Evolutionary conservation across 2,797 vertebrate species (phyloP), one percentile per base, ranked within the genome.

Genomic region (Molossus molossus): DNA sequence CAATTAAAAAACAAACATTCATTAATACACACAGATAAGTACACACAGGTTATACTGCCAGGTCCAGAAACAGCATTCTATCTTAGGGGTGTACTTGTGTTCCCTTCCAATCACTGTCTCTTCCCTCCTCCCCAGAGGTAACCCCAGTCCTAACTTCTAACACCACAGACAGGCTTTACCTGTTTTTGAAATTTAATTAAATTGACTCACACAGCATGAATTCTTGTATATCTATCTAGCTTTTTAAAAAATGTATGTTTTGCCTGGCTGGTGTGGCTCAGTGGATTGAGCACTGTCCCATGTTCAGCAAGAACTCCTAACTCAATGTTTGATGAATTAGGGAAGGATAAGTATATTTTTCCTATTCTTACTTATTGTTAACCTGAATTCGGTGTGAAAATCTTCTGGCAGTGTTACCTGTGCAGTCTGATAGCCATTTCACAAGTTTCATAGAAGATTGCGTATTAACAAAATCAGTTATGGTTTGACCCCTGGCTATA

Each of bases 361-460:
- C 75, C 79, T 48, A 53, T 65, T 86, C 40, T 82, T 72, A 33
- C 37, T 67, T 64, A 90, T 58, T 87, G 50, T 67, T 83, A 69
- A 83, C 33, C 48, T 94, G 76, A 85, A 64, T 58, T 79, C 23
- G 67, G 17, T 11, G 2, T 20, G 53, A 86, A 67, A 64, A 81
- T 81, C 21, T 53, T 37, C 64, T 29, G 23, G 8, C 18, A 76
- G 14, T 37, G 27, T 70, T 88, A 94, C 64, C 45, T 17, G 64
- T 57, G 69, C 62, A 77, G 45, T 69, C 33, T 15, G 40, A 48
- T 1, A 77, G n/a, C 37, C 90, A 87, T 60, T 92, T 83, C 81
- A 58, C 60, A 90, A 84, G 65, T 57, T 84, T 93, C 57, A 87
- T 1, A 90, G 40, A 92, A 69, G 76, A 65, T 0, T 87, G 18